phyloP scores from a whole-genome alignment of 53 echinoderm and acorn worm species.

The Mesocentrotus franciscanus region DNA sequence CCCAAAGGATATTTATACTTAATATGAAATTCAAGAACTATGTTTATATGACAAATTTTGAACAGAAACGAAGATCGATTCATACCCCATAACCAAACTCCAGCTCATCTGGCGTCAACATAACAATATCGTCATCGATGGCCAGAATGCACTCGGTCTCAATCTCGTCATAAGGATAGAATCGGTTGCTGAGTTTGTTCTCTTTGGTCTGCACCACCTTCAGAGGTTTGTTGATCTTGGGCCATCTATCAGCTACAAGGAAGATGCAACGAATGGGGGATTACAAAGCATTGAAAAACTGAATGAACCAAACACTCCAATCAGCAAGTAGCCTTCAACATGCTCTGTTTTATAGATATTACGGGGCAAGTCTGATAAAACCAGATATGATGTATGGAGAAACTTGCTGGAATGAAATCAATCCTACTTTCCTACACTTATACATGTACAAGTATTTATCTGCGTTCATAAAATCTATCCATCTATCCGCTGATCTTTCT shows the following conservation, averaged over 20 bases:
- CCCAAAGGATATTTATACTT: too few relatives aligned
- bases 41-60: neutral
- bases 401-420: too few relatives aligned
- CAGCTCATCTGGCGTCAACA: constrained; percentile 97
- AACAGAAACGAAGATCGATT: neutral
- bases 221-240: constrained; percentile 97
- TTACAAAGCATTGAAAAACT: neutral
- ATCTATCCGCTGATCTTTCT: too few relatives aligned
- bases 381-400: too few relatives aligned
- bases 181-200: constrained; percentile 98
- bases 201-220: constrained; percentile 98
- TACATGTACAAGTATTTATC: too few relatives aligned
- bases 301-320: neutral
- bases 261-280: neutral
- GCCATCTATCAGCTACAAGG: constrained; percentile 90
- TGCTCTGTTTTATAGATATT: too few relatives aligned
- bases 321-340: neutral
- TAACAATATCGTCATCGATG: constrained; percentile 97
- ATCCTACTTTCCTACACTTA: too few relatives aligned
- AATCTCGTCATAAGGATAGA: constrained; percentile 99
- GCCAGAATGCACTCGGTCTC: constrained; percentile 97
- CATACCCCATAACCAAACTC: constrained; percentile 99
- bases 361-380: too few relatives aligned
- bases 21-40: neutral
- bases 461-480: too few relatives aligned